These are phyloP conservation scores for Ennomos quercinarius DNA, from an alignment of 2,888 invertebrate genomes.

Conservation along the genomic window DNA sequence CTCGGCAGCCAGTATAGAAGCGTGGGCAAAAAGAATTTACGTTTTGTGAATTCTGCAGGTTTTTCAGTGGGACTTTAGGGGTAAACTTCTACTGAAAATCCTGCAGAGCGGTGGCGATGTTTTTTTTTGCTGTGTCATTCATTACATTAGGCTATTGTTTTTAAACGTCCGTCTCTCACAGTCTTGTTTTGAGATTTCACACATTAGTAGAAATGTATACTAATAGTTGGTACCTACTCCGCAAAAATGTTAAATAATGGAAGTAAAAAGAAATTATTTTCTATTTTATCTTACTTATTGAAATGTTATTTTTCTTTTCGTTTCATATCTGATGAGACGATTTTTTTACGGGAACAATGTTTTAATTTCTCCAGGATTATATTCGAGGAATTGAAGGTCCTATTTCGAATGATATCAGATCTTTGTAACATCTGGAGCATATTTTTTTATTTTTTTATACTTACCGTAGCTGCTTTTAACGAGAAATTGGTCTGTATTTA, in stretches of 20 bases:
- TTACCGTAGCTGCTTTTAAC: too few species aligned
- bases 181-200: too few species aligned
- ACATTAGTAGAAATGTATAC: too few species aligned
- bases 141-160: slow-evolving; percentile 12
- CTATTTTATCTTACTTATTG: too few species aligned
- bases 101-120: slow-evolving; percentile 16
- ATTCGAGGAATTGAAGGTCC: slow-evolving; percentile 1
- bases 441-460: too few species aligned
- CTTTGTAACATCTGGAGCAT: slow-evolving; percentile 1
- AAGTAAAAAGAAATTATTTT: too few species aligned
- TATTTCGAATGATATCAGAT: neutral
- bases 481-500: too few species aligned
- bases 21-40: slow-evolving; percentile 27
- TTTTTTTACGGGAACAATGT: slow-evolving; percentile 8
- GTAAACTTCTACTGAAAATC: neutral
- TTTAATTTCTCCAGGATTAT: slow-evolving; percentile 16
- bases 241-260: too few species aligned
- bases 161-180: neutral
- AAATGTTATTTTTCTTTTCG: neutral
- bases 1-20: slow-evolving; percentile 15
- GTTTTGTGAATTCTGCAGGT: slow-evolving; percentile 20
- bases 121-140: slow-evolving; percentile 18
- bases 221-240: too few species aligned
- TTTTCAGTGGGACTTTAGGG: slow-evolving; percentile 14
- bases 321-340: slow-evolving; percentile 1